Evolutionary conservation across 2,797 vertebrate genomes (phyloP).

Genomic region (Peromyscus attwateri): DNA sequence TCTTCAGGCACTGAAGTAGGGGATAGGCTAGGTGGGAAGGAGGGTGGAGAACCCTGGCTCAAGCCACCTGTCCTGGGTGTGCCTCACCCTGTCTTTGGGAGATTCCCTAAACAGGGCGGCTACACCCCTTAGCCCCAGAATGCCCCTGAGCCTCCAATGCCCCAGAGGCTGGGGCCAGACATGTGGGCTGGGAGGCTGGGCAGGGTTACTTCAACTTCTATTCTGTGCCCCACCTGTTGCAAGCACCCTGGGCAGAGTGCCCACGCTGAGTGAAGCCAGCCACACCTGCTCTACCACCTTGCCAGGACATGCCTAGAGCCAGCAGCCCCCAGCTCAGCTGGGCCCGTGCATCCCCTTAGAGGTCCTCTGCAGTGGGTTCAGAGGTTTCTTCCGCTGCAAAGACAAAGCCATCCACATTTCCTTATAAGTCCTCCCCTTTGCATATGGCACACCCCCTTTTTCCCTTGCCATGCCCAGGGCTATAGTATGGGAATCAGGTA

Average conservation of each 20-base stretch:
- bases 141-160: constrained; percentile 50
- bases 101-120: constrained; percentile 32
- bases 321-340: background rate
- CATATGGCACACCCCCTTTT: too few relatives aligned
- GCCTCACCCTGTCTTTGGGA: constrained; percentile 33
- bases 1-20: background rate
- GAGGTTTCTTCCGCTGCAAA: background rate
- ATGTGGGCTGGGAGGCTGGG: constrained; percentile 62
- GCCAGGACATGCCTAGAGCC: constrained; percentile 34
- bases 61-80: background rate
- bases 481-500: background rate
- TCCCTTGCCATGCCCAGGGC: background rate
- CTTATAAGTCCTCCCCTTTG: background rate
- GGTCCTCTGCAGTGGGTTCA: background rate
- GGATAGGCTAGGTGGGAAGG: background rate
- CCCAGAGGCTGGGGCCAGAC: constrained; percentile 48
- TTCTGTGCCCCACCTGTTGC: background rate
- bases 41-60: background rate
- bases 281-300: constrained; percentile 23
- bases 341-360: background rate
- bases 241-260: constrained; percentile 59
- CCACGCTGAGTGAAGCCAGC: constrained; percentile 30
- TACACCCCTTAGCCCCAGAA: constrained; percentile 58
- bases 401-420: background rate
- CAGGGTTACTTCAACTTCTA: constrained; percentile 46